A percentile compares a stretch with the other conserved stretches of the same genome.
phyloP scores from a whole-genome alignment of 2,888 invertebrate species.

The Ectemnius lituratus region DNA sequence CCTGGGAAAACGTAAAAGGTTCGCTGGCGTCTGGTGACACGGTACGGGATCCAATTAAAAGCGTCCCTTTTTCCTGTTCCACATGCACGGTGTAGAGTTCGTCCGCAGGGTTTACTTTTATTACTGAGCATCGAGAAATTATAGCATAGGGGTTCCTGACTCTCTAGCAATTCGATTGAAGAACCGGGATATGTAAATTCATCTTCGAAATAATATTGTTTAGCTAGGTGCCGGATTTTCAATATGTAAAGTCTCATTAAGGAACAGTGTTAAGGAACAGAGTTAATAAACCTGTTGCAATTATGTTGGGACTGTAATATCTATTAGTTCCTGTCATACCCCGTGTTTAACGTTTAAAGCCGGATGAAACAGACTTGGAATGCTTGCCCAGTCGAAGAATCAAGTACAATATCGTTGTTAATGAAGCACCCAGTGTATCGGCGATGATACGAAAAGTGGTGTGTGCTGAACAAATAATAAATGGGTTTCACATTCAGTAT shows the following conservation, averaged over 20 bases:
- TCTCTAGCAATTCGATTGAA: not conserved
- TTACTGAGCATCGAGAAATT: slow-evolving; percentile 12
- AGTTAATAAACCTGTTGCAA: no score
- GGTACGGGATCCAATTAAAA: slow-evolving; percentile 48
- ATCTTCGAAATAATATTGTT: no score
- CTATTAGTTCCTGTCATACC: no score
- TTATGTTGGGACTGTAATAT: no score
- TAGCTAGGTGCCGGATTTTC: no score
- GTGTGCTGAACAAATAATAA: slow-evolving; percentile 29
- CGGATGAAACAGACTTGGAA: not conserved
- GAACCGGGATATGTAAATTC: no score
- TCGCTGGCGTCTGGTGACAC: slow-evolving; percentile 21
- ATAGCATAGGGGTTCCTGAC: not conserved
- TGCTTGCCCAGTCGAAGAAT: no score
- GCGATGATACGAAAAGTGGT: slow-evolving; percentile 13
- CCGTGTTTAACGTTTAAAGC: not conserved
- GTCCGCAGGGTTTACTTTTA: slow-evolving; percentile 26
- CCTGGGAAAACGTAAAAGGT: slow-evolving; percentile 21
- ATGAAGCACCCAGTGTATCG: slow-evolving; percentile 32
- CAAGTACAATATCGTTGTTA: slow-evolving; percentile 44
- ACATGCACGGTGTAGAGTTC: slow-evolving; percentile 20
- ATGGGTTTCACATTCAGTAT: slow-evolving; percentile 31
- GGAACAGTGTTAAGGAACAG: no score
- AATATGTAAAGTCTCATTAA: no score
- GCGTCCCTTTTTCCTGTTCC: not conserved